These are phyloP conservation scores for Spodoptera litura DNA, from an alignment of 1,140 invertebrate genomes.

Conservation along the genomic window DNA sequence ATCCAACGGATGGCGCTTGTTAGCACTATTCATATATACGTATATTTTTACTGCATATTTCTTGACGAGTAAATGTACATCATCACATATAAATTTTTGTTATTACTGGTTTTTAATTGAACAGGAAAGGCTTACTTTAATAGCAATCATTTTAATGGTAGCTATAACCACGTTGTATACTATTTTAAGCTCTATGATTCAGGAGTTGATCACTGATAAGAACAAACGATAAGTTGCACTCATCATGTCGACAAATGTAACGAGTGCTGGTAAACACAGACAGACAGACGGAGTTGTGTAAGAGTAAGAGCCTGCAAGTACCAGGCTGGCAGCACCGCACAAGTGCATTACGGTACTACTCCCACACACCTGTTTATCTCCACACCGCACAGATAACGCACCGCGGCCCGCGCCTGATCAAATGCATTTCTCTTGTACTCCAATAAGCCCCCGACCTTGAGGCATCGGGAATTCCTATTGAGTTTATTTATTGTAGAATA, in stretches of 20 bases:
- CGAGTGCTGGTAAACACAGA: no score
- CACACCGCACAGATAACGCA: constrained; percentile 64
- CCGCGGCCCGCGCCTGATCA: constrained; percentile 66
- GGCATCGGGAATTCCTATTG: constrained; percentile 32
- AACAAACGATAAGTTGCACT: no score
- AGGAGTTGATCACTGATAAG: no score
- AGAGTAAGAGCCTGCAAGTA: no score
- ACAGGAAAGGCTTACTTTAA: background rate
- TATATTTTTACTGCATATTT: constrained; percentile 20
- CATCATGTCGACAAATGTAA: no score
- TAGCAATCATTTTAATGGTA: background rate
- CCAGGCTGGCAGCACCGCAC: constrained; percentile 14
- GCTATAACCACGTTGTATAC: no score
- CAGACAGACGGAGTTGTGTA: no score
- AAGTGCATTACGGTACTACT: constrained; percentile 40
- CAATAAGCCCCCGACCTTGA: constrained; percentile 62
- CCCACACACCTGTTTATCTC: constrained; percentile 74
- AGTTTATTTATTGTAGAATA: constrained; percentile 48
- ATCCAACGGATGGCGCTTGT: constrained; percentile 29
- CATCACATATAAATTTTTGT: background rate
- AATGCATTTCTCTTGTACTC: constrained; percentile 80
- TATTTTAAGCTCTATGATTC: background rate
- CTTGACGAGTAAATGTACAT: constrained; percentile 4
- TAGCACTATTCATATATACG: constrained; percentile 24
- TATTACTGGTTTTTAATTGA: no score